These are phyloP conservation scores for Anoplius nigerrimus DNA, from an alignment of 2,888 invertebrate genomes.

Conservation along the genomic window DNA sequence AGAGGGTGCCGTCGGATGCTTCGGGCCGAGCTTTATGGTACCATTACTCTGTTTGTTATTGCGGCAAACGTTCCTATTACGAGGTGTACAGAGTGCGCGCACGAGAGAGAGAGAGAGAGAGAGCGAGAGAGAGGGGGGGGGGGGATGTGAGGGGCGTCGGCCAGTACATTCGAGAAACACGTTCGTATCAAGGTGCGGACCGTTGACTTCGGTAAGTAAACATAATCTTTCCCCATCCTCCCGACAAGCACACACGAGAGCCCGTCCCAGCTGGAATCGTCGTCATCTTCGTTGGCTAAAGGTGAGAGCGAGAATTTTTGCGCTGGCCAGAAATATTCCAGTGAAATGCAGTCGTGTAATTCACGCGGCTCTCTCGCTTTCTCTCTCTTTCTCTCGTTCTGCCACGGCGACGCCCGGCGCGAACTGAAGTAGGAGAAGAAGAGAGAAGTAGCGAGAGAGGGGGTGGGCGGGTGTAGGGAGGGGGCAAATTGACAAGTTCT, in stretches of 20 bases:
- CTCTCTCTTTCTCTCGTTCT: slow-evolving; percentile 8
- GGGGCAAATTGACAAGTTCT: slow-evolving; percentile 40
- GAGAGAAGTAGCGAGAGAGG: not conserved
- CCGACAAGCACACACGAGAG: too few relatives aligned
- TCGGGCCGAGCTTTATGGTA: slow-evolving; percentile 26
- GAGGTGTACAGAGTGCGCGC: slow-evolving; percentile 11
- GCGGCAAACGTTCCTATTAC: slow-evolving; percentile 40
- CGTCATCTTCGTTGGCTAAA: too few relatives aligned
- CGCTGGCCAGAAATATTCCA: slow-evolving; percentile 1
- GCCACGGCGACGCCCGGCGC: slow-evolving; percentile 8
- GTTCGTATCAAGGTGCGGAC: slow-evolving; percentile 28
- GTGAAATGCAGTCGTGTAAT: slow-evolving; percentile 20
- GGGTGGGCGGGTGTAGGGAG: not conserved
- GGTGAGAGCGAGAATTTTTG: slow-evolving; percentile 17
- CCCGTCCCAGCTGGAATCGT: too few relatives aligned
- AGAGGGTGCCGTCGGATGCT: not conserved
- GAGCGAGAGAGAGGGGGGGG: too few relatives aligned
- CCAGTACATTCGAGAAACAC: slow-evolving; percentile 10
- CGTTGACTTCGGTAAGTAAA: slow-evolving; percentile 24
- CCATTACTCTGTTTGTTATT: slow-evolving; percentile 44
- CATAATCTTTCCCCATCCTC: slow-evolving; percentile 31
- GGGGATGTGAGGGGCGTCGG: not conserved
- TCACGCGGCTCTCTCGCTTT: too few relatives aligned
- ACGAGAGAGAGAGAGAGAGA: too few relatives aligned
- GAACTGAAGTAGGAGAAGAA: not conserved